A percentile compares a stretch with the other conserved stretches of the same genome.
Evolutionary conservation across 2,888 invertebrate genomes (phyloP).

Genomic region (Spilarctia lutea): DNA sequence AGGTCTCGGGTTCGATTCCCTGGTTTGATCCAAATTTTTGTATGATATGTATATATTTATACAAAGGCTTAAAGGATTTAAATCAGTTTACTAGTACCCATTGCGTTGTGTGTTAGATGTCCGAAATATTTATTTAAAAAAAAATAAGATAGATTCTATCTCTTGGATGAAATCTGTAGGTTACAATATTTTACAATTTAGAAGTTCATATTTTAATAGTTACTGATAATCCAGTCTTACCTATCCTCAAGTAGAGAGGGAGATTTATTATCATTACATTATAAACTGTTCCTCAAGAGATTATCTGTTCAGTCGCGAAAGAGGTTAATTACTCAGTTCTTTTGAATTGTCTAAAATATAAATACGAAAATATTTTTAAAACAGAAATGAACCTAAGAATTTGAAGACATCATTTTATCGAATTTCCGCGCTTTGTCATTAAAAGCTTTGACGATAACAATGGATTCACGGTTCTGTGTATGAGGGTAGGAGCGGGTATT

Average conservation of each 20-base stretch:
- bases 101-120: too few relatives aligned
- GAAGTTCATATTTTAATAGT: neutral
- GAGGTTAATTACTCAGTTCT: neutral
- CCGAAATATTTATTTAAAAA: too few relatives aligned
- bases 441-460: conserved; percentile 43
- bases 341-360: neutral
- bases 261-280: neutral
- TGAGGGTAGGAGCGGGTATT: conserved; percentile 19
- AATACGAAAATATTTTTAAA: conserved; percentile 9
- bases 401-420: conserved; percentile 20
- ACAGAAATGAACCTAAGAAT: conserved; percentile 19
- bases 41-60: too few relatives aligned
- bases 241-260: neutral
- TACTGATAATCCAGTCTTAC: neutral
- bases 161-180: neutral
- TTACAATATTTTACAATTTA: neutral
- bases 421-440: conserved; percentile 36
- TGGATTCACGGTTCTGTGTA: conserved; percentile 26
- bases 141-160: neutral
- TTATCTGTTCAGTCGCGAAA: neutral
- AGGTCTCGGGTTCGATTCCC: too few relatives aligned
- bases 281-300: neutral
- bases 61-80: too few relatives aligned
- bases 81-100: too few relatives aligned
- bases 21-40: too few relatives aligned